These are phyloP conservation scores for Squalus acanthias DNA, from an alignment of 2,797 vertebrate species.

Conservation along the genomic window DNA sequence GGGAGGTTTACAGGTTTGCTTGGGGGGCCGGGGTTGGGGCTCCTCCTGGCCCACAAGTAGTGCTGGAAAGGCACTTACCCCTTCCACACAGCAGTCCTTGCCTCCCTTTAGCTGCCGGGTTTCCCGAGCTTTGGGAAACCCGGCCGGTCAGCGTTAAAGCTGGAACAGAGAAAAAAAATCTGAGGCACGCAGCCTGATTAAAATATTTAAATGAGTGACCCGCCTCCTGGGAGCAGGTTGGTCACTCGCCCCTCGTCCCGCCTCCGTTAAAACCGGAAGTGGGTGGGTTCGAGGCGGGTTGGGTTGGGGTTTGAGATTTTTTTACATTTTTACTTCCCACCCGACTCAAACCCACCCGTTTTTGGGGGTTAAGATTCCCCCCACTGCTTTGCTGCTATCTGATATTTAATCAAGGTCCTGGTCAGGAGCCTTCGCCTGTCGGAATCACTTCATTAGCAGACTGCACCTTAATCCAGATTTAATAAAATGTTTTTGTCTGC, in stretches of 20 bases:
- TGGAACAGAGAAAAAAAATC: too few species aligned
- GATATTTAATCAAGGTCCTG: not conserved
- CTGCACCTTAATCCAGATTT: not conserved
- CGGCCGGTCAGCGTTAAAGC: too few species aligned
- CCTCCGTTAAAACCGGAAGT: not conserved
- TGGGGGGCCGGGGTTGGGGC: too few species aligned
- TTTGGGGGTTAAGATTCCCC: not conserved
- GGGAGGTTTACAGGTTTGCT: too few species aligned
- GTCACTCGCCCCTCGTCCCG: not conserved
- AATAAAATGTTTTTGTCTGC: slow-evolving; percentile 14
- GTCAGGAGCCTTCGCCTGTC: not conserved
- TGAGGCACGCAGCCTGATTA: not conserved
- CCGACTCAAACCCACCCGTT: not conserved
- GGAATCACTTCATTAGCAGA: not conserved
- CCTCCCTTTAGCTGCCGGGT: not conserved
- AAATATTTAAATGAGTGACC: not conserved
- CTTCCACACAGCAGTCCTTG: not conserved
- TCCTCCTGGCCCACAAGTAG: not conserved
- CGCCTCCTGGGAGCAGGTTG: not conserved
- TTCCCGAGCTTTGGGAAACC: not conserved
- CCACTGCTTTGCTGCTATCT: not conserved
- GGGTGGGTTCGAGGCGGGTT: not conserved
- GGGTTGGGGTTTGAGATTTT: not conserved
- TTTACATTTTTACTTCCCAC: not conserved
- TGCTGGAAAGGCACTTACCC: not conserved